Conservation (phyloP, 2,113 vertebrate genomes). For the Piaya cayana region DNA sequence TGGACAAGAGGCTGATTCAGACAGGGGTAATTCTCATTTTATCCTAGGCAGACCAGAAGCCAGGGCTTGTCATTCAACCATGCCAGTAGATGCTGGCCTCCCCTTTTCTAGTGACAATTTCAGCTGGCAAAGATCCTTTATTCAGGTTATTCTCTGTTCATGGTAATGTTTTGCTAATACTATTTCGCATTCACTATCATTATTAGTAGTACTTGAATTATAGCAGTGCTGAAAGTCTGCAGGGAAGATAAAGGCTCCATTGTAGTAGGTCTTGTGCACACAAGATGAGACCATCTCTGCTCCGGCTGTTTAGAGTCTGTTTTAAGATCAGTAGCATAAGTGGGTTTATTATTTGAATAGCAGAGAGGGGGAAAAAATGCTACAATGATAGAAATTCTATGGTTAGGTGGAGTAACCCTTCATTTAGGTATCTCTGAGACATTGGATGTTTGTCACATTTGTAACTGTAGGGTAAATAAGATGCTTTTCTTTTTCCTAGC, state of each 20-base stretch:
- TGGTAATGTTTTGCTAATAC: neutral
- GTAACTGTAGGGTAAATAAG: neutral
- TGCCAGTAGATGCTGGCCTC: rapidly evolving
- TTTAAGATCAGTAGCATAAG: neutral
- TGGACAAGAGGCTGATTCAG: neutral
- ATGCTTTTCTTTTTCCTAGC: neutral
- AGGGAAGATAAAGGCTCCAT: constrained; percentile 46
- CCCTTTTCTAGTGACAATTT: neutral
- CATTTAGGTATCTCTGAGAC: neutral
- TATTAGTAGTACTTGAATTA: constrained; percentile 26
- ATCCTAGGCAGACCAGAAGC: neutral
- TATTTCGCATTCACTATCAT: neutral
- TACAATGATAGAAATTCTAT: neutral
- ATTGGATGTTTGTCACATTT: neutral
- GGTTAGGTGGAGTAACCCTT: neutral
- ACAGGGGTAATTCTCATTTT: neutral
- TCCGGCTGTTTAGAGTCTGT: neutral
- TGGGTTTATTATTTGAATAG: neutral
- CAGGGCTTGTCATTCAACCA: neutral
- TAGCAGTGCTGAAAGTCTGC: constrained; percentile 36
- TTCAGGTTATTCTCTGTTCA: neutral
- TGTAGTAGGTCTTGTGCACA: constrained; percentile 8
- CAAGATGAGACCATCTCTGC: constrained; percentile 28
- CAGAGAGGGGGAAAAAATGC: constrained; percentile 1
- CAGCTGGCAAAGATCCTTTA: neutral